A percentile compares a stretch with the other conserved stretches of the same genome.
Evolutionary conservation across 2,888 invertebrate genomes (phyloP).

Genomic region (Hoplodrina ambigua): DNA sequence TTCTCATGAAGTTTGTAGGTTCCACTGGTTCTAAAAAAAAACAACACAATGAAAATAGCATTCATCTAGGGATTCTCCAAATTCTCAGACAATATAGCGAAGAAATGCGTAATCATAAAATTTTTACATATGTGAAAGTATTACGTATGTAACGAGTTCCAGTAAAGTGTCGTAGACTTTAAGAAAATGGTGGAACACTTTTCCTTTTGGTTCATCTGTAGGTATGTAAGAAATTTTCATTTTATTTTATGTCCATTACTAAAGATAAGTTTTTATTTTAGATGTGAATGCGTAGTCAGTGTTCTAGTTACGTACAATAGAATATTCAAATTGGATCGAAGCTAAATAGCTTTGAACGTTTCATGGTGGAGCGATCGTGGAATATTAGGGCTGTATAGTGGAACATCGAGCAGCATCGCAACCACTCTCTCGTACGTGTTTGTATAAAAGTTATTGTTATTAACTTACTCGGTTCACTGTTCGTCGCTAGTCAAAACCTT

Average conservation of each 20-base stretch:
- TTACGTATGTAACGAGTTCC: constrained; percentile 40
- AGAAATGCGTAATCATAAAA: constrained; percentile 40
- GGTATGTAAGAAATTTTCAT: constrained; percentile 45
- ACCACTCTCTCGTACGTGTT: background rate
- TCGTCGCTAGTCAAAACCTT: background rate
- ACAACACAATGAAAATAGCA: background rate
- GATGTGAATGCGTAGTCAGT: constrained; percentile 47
- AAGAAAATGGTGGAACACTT: constrained; percentile 32
- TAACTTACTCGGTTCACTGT: background rate
- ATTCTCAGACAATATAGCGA: constrained; percentile 17
- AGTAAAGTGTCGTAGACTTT: constrained; percentile 49
- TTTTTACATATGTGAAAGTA: constrained; percentile 44
- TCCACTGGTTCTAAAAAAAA: background rate
- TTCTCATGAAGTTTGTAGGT: background rate
- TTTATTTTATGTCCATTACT: constrained; percentile 57
- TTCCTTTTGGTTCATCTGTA: constrained; percentile 15
- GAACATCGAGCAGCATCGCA: background rate
- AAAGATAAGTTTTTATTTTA: constrained; percentile 56
- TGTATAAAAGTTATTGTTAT: constrained; percentile 15
- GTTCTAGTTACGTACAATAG: constrained; percentile 51
- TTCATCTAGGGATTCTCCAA: constrained; percentile 15
- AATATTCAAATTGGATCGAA: constrained; percentile 58
- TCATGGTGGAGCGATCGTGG: constrained; percentile 37
- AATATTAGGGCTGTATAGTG: constrained; percentile 29
- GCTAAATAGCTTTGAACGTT: constrained; percentile 54